Conservation (phyloP, 2,113 vertebrate genomes). For the Spheniscus mendiculus region DNA sequence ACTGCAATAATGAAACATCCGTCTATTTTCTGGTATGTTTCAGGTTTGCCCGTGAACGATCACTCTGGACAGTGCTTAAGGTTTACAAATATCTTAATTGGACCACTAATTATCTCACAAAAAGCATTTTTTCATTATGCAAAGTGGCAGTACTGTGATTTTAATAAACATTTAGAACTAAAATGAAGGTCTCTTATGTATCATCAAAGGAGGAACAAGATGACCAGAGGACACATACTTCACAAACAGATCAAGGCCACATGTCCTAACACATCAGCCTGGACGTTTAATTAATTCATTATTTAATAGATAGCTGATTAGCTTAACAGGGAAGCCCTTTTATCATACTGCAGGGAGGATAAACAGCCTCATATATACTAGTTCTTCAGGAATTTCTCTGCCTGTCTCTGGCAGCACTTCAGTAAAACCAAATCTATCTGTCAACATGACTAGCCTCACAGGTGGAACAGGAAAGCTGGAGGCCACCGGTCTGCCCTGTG, state of each 20-base stretch:
- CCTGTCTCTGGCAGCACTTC: background rate
- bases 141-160: background rate
- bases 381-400: background rate
- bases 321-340: background rate
- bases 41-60: background rate
- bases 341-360: background rate
- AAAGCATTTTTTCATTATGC: background rate
- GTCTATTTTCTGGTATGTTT: background rate
- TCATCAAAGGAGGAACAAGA: slow-evolving; percentile 38
- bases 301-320: slow-evolving; percentile 9
- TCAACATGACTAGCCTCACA: background rate
- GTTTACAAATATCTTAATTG: slow-evolving; percentile 67
- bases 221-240: background rate
- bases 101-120: slow-evolving; percentile 17
- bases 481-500: background rate
- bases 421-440: accelerated
- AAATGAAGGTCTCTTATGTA: background rate
- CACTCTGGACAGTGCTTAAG: background rate
- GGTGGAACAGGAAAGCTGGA: background rate
- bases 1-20: background rate
- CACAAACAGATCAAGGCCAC: background rate
- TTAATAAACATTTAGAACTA: slow-evolving; percentile 12
- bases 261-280: background rate
- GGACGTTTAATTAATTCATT: slow-evolving; percentile 43
- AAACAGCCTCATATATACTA: accelerated